phyloP scores from a whole-genome alignment of 2,888 invertebrate species.

The Papilio demoleus region DNA sequence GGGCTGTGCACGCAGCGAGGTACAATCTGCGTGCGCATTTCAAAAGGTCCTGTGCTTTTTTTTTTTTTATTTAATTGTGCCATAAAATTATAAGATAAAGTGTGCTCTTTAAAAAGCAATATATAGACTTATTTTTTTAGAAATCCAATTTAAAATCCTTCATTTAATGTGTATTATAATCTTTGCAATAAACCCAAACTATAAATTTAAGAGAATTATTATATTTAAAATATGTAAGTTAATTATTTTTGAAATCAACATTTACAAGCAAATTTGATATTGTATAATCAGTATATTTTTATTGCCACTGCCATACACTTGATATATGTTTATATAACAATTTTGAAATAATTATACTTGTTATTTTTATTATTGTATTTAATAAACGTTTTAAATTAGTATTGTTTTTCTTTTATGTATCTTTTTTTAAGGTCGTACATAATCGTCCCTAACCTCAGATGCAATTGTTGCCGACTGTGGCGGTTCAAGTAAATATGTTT shows the following conservation, averaged over 20 bases:
- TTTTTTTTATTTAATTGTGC: too few species aligned
- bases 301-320: constrained; percentile 46
- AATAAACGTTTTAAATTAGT: constrained; percentile 41
- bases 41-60: constrained; percentile 59
- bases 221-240: constrained; percentile 1
- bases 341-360: constrained; percentile 36
- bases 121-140: neutral
- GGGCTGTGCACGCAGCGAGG: constrained; percentile 43
- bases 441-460: too few species aligned
- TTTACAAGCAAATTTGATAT: constrained; percentile 41
- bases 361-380: constrained; percentile 40
- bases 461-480: too few species aligned
- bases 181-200: neutral
- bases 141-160: neutral
- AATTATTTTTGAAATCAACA: constrained; percentile 13
- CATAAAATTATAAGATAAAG: constrained; percentile 47
- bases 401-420: too few species aligned
- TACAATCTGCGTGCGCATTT: constrained; percentile 72
- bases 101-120: constrained; percentile 4
- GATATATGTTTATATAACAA: constrained; percentile 35
- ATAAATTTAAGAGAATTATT: constrained; percentile 1
- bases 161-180: neutral
- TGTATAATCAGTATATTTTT: constrained; percentile 43
- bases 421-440: too few species aligned
- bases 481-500: too few species aligned